Conservation (phyloP, 2,888 invertebrate species). For the Perithous albicinctus region DNA sequence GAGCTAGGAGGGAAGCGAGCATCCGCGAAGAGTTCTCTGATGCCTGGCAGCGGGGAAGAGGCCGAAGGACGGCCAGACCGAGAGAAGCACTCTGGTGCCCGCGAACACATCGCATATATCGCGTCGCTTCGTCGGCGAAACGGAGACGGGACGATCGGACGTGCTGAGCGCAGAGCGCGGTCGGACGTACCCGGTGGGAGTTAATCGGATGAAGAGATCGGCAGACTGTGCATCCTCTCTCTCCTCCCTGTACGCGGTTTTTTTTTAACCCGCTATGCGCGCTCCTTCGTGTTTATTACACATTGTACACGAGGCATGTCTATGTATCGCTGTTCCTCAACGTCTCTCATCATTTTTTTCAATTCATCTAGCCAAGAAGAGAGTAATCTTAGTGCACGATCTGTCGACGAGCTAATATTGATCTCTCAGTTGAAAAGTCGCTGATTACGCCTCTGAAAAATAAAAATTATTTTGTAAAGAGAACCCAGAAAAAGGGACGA, state of each 20-base stretch:
- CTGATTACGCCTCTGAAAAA: too few species aligned
- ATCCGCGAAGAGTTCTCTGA: conserved; percentile 44
- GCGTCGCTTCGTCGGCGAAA: conserved; percentile 44
- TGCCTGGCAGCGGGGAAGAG: not conserved
- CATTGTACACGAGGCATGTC: conserved; percentile 15
- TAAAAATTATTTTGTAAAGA: too few species aligned
- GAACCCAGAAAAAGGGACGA: too few species aligned
- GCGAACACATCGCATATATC: conserved; percentile 11
- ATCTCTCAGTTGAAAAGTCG: too few species aligned
- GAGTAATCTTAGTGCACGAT: too few species aligned
- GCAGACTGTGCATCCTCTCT: conserved; percentile 78
- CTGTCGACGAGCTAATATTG: too few species aligned
- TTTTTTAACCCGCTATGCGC: conserved; percentile 37
- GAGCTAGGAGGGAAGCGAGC: conserved; percentile 26
- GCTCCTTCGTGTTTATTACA: not conserved
- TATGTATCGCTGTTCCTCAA: not conserved
- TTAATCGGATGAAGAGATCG: conserved; percentile 82
- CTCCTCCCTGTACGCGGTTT: conserved; percentile 57
- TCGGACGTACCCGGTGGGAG: conserved; percentile 72
- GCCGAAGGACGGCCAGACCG: conserved; percentile 21
- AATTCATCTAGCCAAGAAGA: not conserved
- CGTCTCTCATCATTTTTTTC: not conserved
- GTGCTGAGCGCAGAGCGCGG: conserved; percentile 47
- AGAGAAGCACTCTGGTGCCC: conserved; percentile 20
- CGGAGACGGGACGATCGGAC: conserved; percentile 49